Evolutionary conservation across 2,888 invertebrate genomes (phyloP), one percentile per base, ranked within the genome.

Genomic region (Rhagophthalmus giganteus): DNA sequence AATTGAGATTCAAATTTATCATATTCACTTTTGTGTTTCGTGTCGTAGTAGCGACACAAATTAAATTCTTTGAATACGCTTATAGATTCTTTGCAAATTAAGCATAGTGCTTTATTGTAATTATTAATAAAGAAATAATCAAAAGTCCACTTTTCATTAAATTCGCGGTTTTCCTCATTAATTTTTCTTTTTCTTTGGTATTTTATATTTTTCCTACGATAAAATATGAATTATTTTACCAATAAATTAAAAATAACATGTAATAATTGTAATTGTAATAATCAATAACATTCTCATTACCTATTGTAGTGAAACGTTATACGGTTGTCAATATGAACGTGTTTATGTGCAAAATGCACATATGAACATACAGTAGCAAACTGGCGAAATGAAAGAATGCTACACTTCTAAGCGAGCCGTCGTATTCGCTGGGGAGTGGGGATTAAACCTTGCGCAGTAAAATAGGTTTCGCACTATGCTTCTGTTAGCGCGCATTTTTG

Each of bases 91-190:
- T 41, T 44, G 26, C 27, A 44, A 34, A 44, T 44, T 44, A 44
- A 35, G 34, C 34, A 34, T 44, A 44, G 44, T 46, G 45, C 46
- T 46, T 46, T 46, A 37, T 46, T 46, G 20, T 46, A 46, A 26
- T 46, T 46, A 46, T 46, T 46, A 47, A 25, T 26, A 30, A 47
- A 30, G 10, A 47, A 38, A 39, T 47, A 38, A 38, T 47, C 38
- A 47, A 31, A 38, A 38, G 47, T 47, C 47, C 30, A 38, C 46
- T 46, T 46, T 38, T 38, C 37, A 46, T 37, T 46, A 37, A 46
- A 46, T 46, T 46, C 31, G 38, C 37, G 46, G 46, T 38, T 47
- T 38, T 38, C 47, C 38, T 30, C 20, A 47, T 47, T 47, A 25
- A 39, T 30, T 47, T 47, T 47, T 47, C 47, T 47, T 32, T 30